These are phyloP conservation scores for Triplophysa yarkandensis DNA, from an alignment of 2,797 vertebrate species.

Conservation along the genomic window DNA sequence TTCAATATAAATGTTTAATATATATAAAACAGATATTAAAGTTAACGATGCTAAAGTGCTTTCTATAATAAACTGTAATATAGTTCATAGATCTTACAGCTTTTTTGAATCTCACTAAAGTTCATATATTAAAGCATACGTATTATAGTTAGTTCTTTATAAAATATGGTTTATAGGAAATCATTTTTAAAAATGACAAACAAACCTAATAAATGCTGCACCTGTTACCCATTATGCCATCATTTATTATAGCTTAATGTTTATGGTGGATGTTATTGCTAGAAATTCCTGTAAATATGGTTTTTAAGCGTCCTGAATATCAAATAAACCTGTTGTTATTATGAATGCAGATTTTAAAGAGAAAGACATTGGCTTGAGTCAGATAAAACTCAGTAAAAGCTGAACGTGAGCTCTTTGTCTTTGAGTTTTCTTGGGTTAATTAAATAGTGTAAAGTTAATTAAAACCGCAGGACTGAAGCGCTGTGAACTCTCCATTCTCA, in stretches of 20 bases:
- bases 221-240: not conserved
- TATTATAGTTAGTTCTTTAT: not conserved
- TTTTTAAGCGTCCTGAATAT: too few relatives aligned
- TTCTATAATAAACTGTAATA: too few relatives aligned
- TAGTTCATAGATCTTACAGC: too few relatives aligned
- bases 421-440: slow-evolving; percentile 79
- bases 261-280: too few relatives aligned
- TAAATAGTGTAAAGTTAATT: slow-evolving; percentile 81
- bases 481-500: slow-evolving; percentile 68
- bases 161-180: not conserved
- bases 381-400: slow-evolving; percentile 43
- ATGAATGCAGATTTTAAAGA: not conserved
- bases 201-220: not conserved
- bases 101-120: too few relatives aligned
- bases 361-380: not conserved
- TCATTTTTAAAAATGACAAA: not conserved
- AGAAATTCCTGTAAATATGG: too few relatives aligned
- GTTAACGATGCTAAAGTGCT: too few relatives aligned
- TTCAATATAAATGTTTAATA: too few relatives aligned
- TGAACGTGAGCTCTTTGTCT: slow-evolving; percentile 64
- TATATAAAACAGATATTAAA: too few relatives aligned
- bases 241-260: not conserved
- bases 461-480: slow-evolving; percentile 75
- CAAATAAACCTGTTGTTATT: too few relatives aligned
- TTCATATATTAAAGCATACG: too few relatives aligned